Evolutionary conservation across 2,888 invertebrate species (phyloP).

Genomic region (Cacoxenus indagator): DNA sequence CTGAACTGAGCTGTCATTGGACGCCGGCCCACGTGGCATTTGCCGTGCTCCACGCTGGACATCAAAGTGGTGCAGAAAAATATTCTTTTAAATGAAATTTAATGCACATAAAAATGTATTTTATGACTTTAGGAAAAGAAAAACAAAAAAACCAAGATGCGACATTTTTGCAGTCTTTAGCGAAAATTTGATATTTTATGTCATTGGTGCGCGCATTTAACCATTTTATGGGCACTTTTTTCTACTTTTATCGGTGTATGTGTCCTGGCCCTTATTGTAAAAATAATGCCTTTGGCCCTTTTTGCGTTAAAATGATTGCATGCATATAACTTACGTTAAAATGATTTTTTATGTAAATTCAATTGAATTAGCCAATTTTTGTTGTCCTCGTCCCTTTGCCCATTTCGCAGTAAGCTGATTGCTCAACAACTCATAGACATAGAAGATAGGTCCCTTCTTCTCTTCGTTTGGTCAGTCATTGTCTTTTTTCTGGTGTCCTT

Average conservation of each 20-base stretch:
- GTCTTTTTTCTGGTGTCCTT: too few relatives aligned
- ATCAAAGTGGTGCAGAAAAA: background rate
- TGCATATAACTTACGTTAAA: constrained; percentile 30
- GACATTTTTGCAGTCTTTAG: constrained; percentile 10
- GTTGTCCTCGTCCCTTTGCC: background rate
- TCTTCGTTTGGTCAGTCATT: background rate
- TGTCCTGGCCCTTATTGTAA: background rate
- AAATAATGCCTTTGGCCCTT: background rate
- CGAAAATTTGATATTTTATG: constrained; percentile 17
- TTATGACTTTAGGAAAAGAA: constrained; percentile 17
- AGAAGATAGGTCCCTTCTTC: background rate
- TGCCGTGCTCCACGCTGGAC: background rate
- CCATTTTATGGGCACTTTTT: background rate
- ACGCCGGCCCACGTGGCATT: background rate
- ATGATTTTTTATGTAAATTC: constrained; percentile 37
- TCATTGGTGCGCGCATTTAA: background rate
- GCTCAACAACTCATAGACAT: background rate
- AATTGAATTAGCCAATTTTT: constrained; percentile 30
- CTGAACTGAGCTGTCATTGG: constrained; percentile 14
- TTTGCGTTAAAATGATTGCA: constrained; percentile 14
- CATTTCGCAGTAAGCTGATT: background rate
- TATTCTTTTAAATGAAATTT: constrained; percentile 18
- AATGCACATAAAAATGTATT: constrained; percentile 25
- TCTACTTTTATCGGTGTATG: background rate
- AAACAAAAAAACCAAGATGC: background rate